A percentile compares a stretch with the other conserved stretches of the same genome.
Conservation (phyloP, 2,888 invertebrate genomes). For the Tipula confusa region DNA sequence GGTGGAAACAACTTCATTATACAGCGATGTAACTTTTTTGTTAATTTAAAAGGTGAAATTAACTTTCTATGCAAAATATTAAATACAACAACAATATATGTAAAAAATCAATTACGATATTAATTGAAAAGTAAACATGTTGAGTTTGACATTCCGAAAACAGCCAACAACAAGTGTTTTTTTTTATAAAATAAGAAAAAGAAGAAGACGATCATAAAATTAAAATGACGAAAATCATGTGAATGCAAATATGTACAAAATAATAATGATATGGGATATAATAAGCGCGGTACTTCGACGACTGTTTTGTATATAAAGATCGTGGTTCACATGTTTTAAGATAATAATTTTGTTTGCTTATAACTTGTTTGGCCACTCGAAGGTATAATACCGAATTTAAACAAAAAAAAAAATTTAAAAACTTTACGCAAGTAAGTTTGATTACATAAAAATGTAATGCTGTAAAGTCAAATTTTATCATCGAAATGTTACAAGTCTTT, state of each 20-base stretch:
- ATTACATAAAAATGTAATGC: too few species aligned
- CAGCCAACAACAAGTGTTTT: neutral
- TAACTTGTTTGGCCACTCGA: neutral
- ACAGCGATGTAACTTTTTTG: neutral
- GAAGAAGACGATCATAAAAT: too few species aligned
- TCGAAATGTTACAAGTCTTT: too few species aligned
- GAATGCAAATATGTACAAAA: neutral
- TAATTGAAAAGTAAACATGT: constrained; percentile 7
- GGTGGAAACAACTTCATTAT: neutral
- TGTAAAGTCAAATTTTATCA: too few species aligned
- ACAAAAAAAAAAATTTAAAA: too few species aligned
- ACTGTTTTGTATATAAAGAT: neutral
- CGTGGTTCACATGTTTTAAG: neutral
- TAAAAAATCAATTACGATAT: neutral
- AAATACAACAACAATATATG: neutral
- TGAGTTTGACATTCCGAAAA: neutral
- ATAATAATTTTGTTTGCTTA: neutral
- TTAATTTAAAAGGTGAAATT: neutral
- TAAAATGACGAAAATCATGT: neutral
- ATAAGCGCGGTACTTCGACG: neutral
- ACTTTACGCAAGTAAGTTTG: too few species aligned
- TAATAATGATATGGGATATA: neutral
- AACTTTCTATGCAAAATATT: neutral
- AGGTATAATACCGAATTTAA: neutral
- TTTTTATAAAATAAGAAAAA: neutral